Percentiles rank a stretch among this genome's conserved stretches.
Conservation (phyloP, 2,113 vertebrate genomes). For the Urocolius indicus region DNA sequence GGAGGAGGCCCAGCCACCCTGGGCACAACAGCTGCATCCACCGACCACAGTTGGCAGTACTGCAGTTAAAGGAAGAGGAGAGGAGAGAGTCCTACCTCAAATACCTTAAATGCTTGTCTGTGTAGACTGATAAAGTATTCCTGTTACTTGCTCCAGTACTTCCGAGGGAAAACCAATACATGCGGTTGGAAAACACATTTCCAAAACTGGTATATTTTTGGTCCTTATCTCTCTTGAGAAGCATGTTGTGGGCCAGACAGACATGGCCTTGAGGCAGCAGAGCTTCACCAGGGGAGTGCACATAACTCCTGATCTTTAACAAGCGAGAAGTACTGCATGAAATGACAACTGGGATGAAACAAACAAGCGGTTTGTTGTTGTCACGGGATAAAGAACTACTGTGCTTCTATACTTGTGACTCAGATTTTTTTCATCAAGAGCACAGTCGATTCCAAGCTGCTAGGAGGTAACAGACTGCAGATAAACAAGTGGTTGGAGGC, state of each 20-base stretch:
- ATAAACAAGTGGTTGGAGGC: not conserved
- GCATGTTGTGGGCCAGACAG: not conserved
- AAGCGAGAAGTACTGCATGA: not conserved
- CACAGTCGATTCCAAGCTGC: not conserved
- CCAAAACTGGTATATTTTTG: accelerated
- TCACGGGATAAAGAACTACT: not conserved
- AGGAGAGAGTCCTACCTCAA: not conserved
- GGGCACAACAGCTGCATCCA: constrained; percentile 21
- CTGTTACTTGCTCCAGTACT: not conserved
- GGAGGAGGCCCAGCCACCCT: not conserved
- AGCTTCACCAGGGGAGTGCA: not conserved
- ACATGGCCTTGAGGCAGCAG: not conserved
- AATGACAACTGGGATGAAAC: not conserved
- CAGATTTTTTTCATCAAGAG: not conserved
- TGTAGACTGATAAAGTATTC: not conserved
- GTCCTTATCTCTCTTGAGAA: accelerated
- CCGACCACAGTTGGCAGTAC: not conserved
- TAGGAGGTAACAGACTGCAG: not conserved
- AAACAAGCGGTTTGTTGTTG: constrained; percentile 39
- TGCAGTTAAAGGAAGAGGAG: not conserved
- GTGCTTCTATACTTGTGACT: not conserved
- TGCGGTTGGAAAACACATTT: not conserved
- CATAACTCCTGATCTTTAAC: not conserved
- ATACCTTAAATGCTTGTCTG: not conserved
- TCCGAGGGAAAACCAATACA: not conserved